Evolutionary conservation across 2,113 vertebrate genomes (phyloP).

Genomic region (Uropsilus gracilis): DNA sequence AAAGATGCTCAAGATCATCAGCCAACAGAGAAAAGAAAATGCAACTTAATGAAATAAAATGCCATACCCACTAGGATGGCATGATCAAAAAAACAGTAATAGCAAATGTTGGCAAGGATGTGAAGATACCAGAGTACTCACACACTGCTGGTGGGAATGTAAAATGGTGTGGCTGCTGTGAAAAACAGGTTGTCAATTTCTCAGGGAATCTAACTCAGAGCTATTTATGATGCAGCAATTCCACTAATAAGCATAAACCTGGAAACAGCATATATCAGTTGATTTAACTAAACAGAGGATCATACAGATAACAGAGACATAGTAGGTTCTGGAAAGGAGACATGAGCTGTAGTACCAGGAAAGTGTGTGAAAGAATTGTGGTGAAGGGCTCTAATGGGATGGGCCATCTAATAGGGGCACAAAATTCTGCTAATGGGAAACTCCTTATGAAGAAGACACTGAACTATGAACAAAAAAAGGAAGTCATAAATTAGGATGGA

Average conservation of each 20-base stretch:
- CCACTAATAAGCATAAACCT: background rate
- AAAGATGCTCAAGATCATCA: background rate
- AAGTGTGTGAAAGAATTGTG: background rate
- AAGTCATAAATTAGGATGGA: background rate
- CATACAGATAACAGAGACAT: background rate
- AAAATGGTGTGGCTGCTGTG: background rate
- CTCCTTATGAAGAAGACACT: background rate
- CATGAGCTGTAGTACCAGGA: background rate
- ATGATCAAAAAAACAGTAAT: background rate
- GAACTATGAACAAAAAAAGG: background rate
- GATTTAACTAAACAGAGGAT: background rate
- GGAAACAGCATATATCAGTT: background rate
- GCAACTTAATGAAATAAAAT: background rate
- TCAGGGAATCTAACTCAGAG: background rate
- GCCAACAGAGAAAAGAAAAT: background rate
- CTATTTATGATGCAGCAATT: background rate
- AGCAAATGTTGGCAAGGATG: background rate
- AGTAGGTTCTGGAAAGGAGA: background rate
- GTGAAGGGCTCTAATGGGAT: background rate
- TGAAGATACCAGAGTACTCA: background rate
- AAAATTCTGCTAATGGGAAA: background rate
- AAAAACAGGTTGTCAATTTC: background rate
- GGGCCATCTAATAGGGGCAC: background rate
- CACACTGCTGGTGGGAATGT: background rate
- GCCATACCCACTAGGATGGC: background rate